Evolutionary conservation across 2,888 invertebrate genomes (phyloP).

Genomic region (Tachina lurida): DNA sequence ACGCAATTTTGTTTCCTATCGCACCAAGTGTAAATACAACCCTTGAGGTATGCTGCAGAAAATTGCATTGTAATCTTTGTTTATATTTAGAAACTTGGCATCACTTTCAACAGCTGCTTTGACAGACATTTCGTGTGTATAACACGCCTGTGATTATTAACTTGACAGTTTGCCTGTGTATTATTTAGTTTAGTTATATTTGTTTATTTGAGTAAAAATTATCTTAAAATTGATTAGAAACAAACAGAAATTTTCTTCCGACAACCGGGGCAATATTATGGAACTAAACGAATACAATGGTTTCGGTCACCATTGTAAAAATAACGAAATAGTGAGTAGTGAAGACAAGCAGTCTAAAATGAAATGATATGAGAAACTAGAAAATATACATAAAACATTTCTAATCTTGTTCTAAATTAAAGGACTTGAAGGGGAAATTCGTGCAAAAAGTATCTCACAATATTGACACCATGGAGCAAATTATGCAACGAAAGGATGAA

Average conservation of each 20-base stretch:
- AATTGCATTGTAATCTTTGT: background rate
- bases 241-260: conserved; percentile 51
- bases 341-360: background rate
- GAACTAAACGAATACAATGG: conserved; percentile 68
- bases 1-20: background rate
- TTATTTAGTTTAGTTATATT: conserved; percentile 61
- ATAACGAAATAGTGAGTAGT: conserved; percentile 59
- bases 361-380: background rate
- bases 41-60: conserved; percentile 20
- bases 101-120: conserved; percentile 49
- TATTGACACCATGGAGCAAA: conserved; percentile 62
- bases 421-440: conserved; percentile 63
- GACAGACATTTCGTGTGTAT: background rate
- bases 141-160: conserved; percentile 15
- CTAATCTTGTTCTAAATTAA: background rate
- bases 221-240: conserved; percentile 73
- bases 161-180: conserved; percentile 48
- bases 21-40: background rate
- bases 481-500: conserved; percentile 74
- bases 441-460: conserved; percentile 51
- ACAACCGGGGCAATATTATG: conserved; percentile 45
- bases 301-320: conserved; percentile 62
- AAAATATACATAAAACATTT: background rate
- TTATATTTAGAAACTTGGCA: conserved; percentile 35
- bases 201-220: conserved; percentile 63